A percentile compares a stretch with the other conserved stretches of the same genome.
Conservation (phyloP, 92 coral and sea anemone genomes). For the Scolanthus callimorphus region DNA sequence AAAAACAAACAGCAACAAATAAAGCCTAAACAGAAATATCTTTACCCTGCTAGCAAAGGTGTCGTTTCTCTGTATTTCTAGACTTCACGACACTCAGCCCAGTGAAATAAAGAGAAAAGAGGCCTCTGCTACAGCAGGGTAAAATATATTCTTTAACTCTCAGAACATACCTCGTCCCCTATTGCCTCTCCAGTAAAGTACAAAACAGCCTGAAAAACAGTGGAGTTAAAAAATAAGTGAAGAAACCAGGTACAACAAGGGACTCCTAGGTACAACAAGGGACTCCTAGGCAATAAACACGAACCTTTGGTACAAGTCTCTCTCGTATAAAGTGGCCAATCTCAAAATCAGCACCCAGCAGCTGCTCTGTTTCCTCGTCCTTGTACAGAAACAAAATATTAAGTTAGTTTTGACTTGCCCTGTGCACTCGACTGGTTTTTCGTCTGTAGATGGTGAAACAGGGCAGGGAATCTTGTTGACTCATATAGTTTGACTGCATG, state of each 20-base stretch:
- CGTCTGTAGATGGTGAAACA: too few relatives aligned
- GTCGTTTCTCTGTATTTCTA: too few relatives aligned
- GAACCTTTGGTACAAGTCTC: constrained; percentile 91
- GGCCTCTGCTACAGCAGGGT: too few relatives aligned
- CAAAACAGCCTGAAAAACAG: constrained; percentile 74
- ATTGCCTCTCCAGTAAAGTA: constrained; percentile 96
- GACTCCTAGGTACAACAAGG: background rate
- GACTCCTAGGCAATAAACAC: background rate
- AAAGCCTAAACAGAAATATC: too few relatives aligned
- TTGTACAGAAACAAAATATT: background rate
- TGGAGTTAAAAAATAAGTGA: background rate
- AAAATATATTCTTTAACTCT: background rate
- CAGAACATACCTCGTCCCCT: constrained; percentile 76
- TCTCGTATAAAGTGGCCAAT: constrained; percentile 97
- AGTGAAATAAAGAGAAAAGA: background rate
- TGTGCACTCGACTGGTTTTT: too few relatives aligned
- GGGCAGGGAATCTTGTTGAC: too few relatives aligned
- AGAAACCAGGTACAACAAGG: too few relatives aligned
- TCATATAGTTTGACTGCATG: too few relatives aligned
- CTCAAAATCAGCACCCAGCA: constrained; percentile 92
- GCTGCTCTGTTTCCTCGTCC: constrained; percentile 93
- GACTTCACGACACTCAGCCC: too few relatives aligned
- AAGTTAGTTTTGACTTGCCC: background rate
- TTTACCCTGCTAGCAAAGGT: too few relatives aligned
- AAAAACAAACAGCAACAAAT: too few relatives aligned